These are phyloP conservation scores for Lymantria monacha DNA, from an alignment of 2,888 invertebrate genomes.

Conservation along the genomic window DNA sequence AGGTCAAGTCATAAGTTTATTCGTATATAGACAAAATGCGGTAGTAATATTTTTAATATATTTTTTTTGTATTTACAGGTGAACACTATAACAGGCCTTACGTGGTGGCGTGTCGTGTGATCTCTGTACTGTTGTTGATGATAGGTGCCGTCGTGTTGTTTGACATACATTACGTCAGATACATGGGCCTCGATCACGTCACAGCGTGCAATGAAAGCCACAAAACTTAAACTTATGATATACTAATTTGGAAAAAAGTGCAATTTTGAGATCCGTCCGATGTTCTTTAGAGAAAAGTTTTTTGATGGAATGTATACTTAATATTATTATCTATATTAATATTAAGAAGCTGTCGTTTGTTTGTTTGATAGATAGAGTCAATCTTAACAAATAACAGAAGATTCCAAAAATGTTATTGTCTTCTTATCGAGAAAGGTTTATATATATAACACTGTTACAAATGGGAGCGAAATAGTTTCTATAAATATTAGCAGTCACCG, in stretches of 20 bases:
- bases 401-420: too few species aligned
- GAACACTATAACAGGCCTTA: slow-evolving; percentile 51
- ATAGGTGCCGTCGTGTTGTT: slow-evolving; percentile 37
- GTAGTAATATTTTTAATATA: too few species aligned
- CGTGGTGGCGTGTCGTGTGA: slow-evolving; percentile 43
- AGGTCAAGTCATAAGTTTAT: too few species aligned
- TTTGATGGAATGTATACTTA: slow-evolving; percentile 42
- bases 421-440: too few species aligned
- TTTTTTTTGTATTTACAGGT: slow-evolving; percentile 44
- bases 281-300: slow-evolving; percentile 37
- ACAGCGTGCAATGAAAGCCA: slow-evolving; percentile 26
- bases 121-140: slow-evolving; percentile 46
- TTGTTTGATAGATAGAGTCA: too few species aligned
- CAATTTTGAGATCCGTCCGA: slow-evolving; percentile 52
- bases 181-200: slow-evolving; percentile 9
- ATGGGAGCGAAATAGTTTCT: too few species aligned
- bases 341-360: too few species aligned
- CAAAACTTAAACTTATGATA: slow-evolving; percentile 34
- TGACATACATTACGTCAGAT: slow-evolving; percentile 33
- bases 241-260: slow-evolving; percentile 26
- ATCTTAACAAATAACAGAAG: too few species aligned
- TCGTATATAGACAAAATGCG: too few species aligned
- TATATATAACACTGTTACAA: too few species aligned
- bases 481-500: too few species aligned
- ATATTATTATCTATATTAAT: too few species aligned